Percentiles rank a stretch among this genome's conserved stretches.
phyloP scores from a whole-genome alignment of 2,797 vertebrate species.

The Epinephelus coioides region DNA sequence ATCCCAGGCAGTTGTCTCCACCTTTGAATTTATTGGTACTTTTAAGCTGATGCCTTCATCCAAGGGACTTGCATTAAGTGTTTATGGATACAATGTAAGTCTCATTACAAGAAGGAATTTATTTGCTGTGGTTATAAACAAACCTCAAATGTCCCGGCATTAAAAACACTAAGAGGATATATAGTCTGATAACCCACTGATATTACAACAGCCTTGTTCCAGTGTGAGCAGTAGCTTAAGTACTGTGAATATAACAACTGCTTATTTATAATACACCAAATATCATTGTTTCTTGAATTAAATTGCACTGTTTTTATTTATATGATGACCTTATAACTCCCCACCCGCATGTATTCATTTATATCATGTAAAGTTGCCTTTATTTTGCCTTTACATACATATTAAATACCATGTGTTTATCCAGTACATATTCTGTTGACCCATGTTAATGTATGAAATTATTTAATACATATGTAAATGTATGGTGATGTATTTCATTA shows the following conservation, averaged over 20 bases:
- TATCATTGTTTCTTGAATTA: neutral
- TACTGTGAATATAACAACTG: slow-evolving; percentile 5
- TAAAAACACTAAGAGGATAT: neutral
- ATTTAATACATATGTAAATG: neutral
- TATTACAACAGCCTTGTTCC: slow-evolving; percentile 2
- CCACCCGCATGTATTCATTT: neutral
- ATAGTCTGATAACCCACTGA: neutral
- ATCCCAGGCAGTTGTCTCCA: neutral
- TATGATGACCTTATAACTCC: neutral
- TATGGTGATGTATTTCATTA: slow-evolving; percentile 1
- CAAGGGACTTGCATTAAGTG: neutral
- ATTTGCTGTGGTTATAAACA: slow-evolving; percentile 4
- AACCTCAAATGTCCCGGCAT: slow-evolving; percentile 10
- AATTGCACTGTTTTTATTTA: slow-evolving; percentile 8
- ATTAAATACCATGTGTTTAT: slow-evolving; percentile 11
- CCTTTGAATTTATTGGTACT: neutral
- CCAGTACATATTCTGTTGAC: slow-evolving; percentile 2
- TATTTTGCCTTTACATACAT: slow-evolving; percentile 1
- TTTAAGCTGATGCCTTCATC: neutral
- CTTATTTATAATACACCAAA: neutral
- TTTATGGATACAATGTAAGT: neutral
- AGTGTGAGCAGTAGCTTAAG: neutral
- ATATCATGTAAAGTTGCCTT: neutral
- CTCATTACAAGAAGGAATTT: neutral
- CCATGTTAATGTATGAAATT: neutral